Percentiles rank a stretch among this genome's conserved stretches.
These are phyloP conservation scores for Coranthus polyacanthus DNA, from an alignment of 2,797 vertebrate genomes.

Conservation along the genomic window DNA sequence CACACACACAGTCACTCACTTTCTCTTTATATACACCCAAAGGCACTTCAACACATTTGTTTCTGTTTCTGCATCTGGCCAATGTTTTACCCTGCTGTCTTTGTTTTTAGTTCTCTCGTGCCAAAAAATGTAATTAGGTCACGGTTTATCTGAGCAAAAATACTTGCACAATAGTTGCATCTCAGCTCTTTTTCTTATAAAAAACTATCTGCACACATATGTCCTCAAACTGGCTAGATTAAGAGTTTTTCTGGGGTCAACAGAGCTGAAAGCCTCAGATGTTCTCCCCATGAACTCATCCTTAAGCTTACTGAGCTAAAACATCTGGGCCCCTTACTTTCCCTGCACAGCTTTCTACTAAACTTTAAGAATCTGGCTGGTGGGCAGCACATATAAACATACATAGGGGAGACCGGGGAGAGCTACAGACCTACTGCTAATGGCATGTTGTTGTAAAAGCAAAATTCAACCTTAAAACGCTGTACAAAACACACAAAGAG, in stretches of 20 bases:
- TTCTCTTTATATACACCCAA: slow-evolving; percentile 25
- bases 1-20: slow-evolving; percentile 6
- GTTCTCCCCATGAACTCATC: slow-evolving; percentile 76
- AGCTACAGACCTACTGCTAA: too few species aligned
- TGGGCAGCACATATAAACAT: slow-evolving; percentile 24
- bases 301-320: slow-evolving; percentile 70
- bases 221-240: slow-evolving; percentile 55
- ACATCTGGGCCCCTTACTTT: slow-evolving; percentile 70
- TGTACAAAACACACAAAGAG: too few species aligned
- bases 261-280: slow-evolving; percentile 67
- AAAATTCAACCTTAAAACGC: too few species aligned
- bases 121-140: slow-evolving; percentile 53
- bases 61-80: slow-evolving; percentile 52
- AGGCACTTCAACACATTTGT: slow-evolving; percentile 51
- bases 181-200: slow-evolving; percentile 29
- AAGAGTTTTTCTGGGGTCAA: slow-evolving; percentile 59
- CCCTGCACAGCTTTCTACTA: slow-evolving; percentile 54
- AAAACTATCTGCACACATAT: slow-evolving; percentile 36
- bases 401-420: not conserved
- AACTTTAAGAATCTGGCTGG: slow-evolving; percentile 53
- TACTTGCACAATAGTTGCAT: slow-evolving; percentile 38
- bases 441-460: too few species aligned
- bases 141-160: slow-evolving; percentile 52
- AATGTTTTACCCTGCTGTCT: slow-evolving; percentile 29
- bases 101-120: slow-evolving; percentile 21